Conservation (phyloP, 2,888 invertebrate genomes). For the Anticlea derivata region DNA sequence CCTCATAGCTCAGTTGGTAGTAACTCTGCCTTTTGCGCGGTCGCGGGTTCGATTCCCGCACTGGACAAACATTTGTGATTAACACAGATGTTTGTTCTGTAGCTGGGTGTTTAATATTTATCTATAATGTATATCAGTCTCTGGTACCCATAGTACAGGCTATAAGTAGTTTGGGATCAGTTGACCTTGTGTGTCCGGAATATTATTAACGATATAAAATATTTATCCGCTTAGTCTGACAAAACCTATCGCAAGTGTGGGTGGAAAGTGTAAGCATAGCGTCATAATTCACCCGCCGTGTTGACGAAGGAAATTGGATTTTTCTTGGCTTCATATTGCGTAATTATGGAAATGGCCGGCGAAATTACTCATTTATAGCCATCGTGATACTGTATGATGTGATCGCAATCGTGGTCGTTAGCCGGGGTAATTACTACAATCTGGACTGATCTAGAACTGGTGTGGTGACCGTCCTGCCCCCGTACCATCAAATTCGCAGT, state of each 20-base stretch:
- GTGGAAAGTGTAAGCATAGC: conserved; percentile 14
- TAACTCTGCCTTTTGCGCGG: too few relatives aligned
- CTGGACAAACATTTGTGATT: too few relatives aligned
- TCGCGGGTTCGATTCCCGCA: too few relatives aligned
- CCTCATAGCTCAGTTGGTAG: too few relatives aligned
- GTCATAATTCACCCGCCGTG: conserved; percentile 26
- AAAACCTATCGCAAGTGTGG: conserved; percentile 12
- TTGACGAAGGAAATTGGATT: conserved; percentile 47
- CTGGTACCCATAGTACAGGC: too few relatives aligned
- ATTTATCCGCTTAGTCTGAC: conserved; percentile 7
- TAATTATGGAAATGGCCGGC: conserved; percentile 53
- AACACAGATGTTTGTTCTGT: too few relatives aligned
- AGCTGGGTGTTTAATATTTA: too few relatives aligned
- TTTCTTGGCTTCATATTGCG: conserved; percentile 46
- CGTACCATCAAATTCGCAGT: too few relatives aligned
- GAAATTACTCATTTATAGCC: conserved; percentile 55
- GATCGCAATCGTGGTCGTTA: conserved; percentile 43
- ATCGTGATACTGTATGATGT: conserved; percentile 42
- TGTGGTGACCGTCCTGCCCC: background rate
- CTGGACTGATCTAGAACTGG: conserved; percentile 18
- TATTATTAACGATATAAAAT: too few relatives aligned
- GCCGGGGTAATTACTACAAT: conserved; percentile 32
- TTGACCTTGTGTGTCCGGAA: too few relatives aligned
- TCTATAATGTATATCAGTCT: too few relatives aligned
- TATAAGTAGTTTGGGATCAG: too few relatives aligned